Conservation (phyloP, 2,113 vertebrate genomes). For the Chaenogobius annularis region DNA sequence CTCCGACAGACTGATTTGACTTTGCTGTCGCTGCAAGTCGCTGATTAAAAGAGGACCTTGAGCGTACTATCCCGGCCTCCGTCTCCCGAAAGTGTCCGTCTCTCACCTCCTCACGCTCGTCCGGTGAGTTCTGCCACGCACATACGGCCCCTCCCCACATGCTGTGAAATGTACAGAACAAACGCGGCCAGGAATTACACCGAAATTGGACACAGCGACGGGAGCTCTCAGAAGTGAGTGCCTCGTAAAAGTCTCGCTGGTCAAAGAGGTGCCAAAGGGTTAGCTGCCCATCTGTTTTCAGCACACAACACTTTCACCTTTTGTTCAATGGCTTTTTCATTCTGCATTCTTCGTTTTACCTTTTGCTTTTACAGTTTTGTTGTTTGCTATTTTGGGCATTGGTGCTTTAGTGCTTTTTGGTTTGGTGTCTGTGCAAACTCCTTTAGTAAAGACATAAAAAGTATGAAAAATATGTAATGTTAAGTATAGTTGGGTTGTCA, state of each 20-base stretch:
- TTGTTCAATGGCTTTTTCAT: conserved; percentile 41
- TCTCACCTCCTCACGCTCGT: conserved; percentile 79
- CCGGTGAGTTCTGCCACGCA: conserved; percentile 81
- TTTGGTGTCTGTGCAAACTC: neutral
- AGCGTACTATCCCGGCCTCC: conserved; percentile 70
- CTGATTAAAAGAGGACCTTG: conserved; percentile 84
- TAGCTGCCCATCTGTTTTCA: conserved; percentile 63
- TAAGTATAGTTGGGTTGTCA: neutral
- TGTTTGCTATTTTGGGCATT: neutral
- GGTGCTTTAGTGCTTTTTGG: neutral
- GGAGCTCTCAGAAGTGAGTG: conserved; percentile 53
- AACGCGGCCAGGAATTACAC: conserved; percentile 79
- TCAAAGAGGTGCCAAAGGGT: conserved; percentile 65
- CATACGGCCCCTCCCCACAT: conserved; percentile 76
- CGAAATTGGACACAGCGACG: conserved; percentile 69
- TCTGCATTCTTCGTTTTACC: conserved; percentile 19
- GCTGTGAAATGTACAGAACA: conserved; percentile 90
- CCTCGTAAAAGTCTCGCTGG: conserved; percentile 43
- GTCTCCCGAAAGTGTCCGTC: conserved; percentile 72
- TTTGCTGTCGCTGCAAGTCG: conserved; percentile 36
- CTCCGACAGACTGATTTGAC: conserved; percentile 42
- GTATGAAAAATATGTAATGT: too few species aligned
- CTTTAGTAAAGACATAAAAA: neutral
- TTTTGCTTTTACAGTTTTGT: neutral
- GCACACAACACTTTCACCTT: conserved; percentile 17